Conservation (phyloP, 2,113 vertebrate species). For the Ciconia boyciana region DNA sequence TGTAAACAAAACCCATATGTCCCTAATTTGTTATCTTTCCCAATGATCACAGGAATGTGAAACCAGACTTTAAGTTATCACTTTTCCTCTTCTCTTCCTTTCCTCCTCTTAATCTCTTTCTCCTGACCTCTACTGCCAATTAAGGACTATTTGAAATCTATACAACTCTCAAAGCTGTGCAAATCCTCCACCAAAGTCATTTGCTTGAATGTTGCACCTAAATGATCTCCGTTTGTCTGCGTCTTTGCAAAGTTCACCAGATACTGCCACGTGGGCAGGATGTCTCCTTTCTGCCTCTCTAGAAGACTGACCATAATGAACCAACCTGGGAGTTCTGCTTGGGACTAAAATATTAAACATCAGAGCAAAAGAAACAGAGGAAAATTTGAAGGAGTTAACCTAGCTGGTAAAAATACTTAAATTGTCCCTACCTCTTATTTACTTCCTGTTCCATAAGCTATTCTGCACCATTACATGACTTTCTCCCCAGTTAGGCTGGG, state of each 20-base stretch:
- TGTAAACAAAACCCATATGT: neutral
- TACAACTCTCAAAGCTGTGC: neutral
- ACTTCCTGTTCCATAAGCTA: neutral
- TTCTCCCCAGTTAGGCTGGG: neutral
- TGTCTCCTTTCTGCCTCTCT: neutral
- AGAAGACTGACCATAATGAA: neutral
- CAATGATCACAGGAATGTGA: neutral
- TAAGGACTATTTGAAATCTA: neutral
- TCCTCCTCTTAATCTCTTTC: neutral
- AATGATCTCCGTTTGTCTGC: neutral
- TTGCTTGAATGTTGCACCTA: neutral
- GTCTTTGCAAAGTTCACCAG: neutral
- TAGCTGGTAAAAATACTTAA: neutral
- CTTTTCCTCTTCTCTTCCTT: neutral
- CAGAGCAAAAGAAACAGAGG: neutral
- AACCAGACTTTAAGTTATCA: neutral
- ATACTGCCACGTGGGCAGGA: fast-evolving
- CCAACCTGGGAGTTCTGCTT: neutral
- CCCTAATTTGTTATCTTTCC: neutral
- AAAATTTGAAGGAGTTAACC: neutral
- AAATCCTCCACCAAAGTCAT: neutral
- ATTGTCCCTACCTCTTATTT: neutral
- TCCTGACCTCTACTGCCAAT: neutral
- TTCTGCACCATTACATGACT: neutral
- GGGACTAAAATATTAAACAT: neutral